Evolutionary conservation across 35 echinoderm and acorn worm genomes (phyloP).

Genomic region (Eucidaris tribuloides): DNA sequence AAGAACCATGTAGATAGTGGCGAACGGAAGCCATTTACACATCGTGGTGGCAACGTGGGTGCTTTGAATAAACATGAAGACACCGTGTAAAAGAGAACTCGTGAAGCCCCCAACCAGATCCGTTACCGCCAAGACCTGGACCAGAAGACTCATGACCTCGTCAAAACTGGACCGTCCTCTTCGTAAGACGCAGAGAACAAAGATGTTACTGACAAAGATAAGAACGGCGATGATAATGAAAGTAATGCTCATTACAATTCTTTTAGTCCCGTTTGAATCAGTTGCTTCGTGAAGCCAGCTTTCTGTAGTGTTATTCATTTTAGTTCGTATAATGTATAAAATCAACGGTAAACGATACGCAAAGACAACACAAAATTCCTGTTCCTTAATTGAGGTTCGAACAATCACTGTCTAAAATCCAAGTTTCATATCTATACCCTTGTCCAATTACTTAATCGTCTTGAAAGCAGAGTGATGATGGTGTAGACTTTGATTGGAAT

Average conservation of each 20-base stretch:
- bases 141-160: conserved; percentile 1
- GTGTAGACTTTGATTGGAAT: too few species aligned
- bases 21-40: neutral
- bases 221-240: neutral
- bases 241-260: neutral
- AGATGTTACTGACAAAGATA: neutral
- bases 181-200: neutral
- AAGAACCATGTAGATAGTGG: neutral
- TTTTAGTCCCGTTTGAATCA: neutral
- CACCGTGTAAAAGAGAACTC: neutral
- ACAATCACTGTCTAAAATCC: too few species aligned
- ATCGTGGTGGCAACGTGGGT: neutral
- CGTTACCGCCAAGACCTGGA: neutral
- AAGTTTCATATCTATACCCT: too few species aligned
- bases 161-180: neutral
- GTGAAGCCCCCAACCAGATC: neutral
- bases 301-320: too few species aligned
- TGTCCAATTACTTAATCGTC: too few species aligned
- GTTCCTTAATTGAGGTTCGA: too few species aligned
- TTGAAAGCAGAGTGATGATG: too few species aligned
- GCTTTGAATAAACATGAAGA: neutral
- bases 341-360: too few species aligned
- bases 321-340: too few species aligned
- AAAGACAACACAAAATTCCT: too few species aligned
- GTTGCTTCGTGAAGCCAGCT: too few species aligned